Percentiles rank a stretch among this genome's conserved stretches.
Conservation (phyloP, 2,888 invertebrate species). For the Diplazon laetatorius region DNA sequence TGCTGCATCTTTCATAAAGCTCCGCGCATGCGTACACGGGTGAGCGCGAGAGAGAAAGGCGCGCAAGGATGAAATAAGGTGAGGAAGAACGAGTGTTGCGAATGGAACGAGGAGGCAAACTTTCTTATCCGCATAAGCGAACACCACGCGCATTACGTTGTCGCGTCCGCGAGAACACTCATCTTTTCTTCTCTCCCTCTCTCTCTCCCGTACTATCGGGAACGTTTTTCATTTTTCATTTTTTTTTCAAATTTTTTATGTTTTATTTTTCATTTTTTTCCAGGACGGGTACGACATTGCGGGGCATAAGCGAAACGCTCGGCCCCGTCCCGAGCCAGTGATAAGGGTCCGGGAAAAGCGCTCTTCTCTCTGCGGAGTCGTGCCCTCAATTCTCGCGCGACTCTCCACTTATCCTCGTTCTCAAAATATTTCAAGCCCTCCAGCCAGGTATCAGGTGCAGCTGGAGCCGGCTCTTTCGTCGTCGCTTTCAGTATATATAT, state of each 20-base stretch:
- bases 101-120: slow-evolving; percentile 67
- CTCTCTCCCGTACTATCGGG: slow-evolving; percentile 19
- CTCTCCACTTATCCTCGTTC: slow-evolving; percentile 29
- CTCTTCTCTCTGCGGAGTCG: slow-evolving; percentile 3
- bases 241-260: too few relatives aligned
- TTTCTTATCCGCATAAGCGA: slow-evolving; percentile 74
- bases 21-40: slow-evolving; percentile 37
- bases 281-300: too few relatives aligned
- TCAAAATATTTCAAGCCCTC: slow-evolving; percentile 30
- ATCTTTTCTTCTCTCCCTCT: too few relatives aligned
- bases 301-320: neutral
- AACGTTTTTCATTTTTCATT: slow-evolving; percentile 19
- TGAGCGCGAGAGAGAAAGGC: neutral
- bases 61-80: slow-evolving; percentile 11
- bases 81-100: slow-evolving; percentile 35
- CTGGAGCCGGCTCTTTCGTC: slow-evolving; percentile 9
- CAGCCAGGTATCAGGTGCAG: slow-evolving; percentile 31
- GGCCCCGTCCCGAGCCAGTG: slow-evolving; percentile 50
- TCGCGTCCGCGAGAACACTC: slow-evolving; percentile 36
- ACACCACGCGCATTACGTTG: slow-evolving; percentile 43
- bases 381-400: slow-evolving; percentile 21
- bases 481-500: slow-evolving; percentile 8
- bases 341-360: slow-evolving; percentile 36
- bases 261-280: slow-evolving; percentile 6
- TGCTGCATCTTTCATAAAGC: slow-evolving; percentile 81